Percentiles rank a stretch among this genome's conserved stretches.
phyloP scores from a whole-genome alignment of 2,797 vertebrate genomes.

The Kryptolebias ocellatus region DNA sequence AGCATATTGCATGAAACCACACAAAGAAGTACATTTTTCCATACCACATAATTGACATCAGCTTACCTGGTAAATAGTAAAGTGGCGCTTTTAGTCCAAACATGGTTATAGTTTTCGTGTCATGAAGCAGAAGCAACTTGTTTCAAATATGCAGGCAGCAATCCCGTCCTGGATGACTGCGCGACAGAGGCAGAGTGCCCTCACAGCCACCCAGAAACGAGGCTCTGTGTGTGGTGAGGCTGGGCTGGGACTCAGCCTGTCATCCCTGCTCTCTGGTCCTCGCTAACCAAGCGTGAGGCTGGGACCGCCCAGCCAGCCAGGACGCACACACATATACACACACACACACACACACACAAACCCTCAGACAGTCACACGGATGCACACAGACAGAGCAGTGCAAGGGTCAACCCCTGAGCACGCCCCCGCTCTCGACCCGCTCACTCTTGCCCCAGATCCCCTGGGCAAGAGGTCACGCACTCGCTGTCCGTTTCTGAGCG shows the following conservation, averaged over 20 bases:
- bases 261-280: slow-evolving; percentile 79
- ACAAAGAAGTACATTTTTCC: slow-evolving; percentile 9
- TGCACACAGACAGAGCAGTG: slow-evolving; percentile 67
- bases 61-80: slow-evolving; percentile 98
- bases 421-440: slow-evolving; percentile 66
- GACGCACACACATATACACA: slow-evolving; percentile 67
- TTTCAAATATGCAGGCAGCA: slow-evolving; percentile 57
- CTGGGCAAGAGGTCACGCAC: slow-evolving; percentile 71
- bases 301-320: slow-evolving; percentile 77
- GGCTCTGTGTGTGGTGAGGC: slow-evolving; percentile 76
- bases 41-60: slow-evolving; percentile 23
- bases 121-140: slow-evolving; percentile 83
- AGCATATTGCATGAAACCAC: neutral
- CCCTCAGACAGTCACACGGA: slow-evolving; percentile 66
- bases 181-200: slow-evolving; percentile 73
- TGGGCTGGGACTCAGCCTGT: slow-evolving; percentile 79
- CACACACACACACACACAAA: slow-evolving; percentile 62
- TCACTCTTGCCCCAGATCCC: slow-evolving; percentile 61
- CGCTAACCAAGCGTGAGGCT: slow-evolving; percentile 77
- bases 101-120: slow-evolving; percentile 90
- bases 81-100: slow-evolving; percentile 98
- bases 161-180: slow-evolving; percentile 78
- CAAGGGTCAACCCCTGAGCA: slow-evolving; percentile 72
- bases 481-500: slow-evolving; percentile 66
- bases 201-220: slow-evolving; percentile 76